Percentiles rank a stretch among this genome's conserved stretches.
Conservation (phyloP, 2,797 vertebrate genomes). For the Phataginus tetradactyla region DNA sequence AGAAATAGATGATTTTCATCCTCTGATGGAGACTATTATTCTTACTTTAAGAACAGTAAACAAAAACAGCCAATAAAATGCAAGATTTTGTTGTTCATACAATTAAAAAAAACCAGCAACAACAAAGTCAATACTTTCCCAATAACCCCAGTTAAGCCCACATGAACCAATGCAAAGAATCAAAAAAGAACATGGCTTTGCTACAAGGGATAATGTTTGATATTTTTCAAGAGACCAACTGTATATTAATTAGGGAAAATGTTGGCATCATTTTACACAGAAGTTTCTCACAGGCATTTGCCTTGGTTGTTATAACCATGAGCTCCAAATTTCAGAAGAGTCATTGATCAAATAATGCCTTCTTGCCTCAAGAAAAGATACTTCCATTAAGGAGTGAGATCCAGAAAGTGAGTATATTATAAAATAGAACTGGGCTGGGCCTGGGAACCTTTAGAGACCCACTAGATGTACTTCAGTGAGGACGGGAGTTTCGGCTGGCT, state of each 20-base stretch:
- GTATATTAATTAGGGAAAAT: background rate
- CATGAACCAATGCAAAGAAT: background rate
- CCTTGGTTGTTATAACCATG: background rate
- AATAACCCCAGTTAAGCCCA: background rate
- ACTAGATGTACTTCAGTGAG: background rate
- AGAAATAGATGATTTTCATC: conserved; percentile 43
- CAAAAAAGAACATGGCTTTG: background rate
- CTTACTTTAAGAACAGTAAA: conserved; percentile 14
- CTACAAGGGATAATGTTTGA: background rate
- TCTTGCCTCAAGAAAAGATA: background rate
- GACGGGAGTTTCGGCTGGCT: background rate
- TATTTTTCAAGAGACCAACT: background rate
- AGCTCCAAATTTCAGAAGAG: conserved; percentile 31
- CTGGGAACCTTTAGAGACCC: background rate
- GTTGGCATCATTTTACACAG: background rate
- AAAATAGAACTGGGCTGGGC: background rate
- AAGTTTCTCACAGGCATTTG: background rate
- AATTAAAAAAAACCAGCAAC: background rate
- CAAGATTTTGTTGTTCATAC: background rate
- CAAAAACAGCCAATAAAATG: background rate
- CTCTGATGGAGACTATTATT: background rate
- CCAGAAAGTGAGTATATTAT: background rate
- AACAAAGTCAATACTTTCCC: background rate
- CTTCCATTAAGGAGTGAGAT: background rate
- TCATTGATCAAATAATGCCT: background rate